Evolutionary conservation across 2,113 vertebrate species (phyloP).

Genomic region (Eptesicus fuscus): DNA sequence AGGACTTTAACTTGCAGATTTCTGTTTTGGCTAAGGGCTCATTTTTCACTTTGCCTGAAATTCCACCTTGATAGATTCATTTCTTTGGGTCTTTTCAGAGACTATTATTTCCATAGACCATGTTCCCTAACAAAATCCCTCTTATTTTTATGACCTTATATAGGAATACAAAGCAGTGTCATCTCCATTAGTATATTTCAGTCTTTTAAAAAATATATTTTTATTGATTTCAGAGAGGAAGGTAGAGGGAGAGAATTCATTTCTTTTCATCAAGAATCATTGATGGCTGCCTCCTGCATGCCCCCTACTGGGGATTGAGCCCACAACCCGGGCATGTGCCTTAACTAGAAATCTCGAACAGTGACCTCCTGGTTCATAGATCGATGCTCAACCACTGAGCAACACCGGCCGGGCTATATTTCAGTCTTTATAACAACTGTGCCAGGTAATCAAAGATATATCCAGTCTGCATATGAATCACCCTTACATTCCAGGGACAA

Average conservation of each 20-base stretch:
- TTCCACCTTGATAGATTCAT: background rate
- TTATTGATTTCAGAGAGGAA: background rate
- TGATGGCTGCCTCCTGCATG: no score
- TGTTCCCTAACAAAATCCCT: background rate
- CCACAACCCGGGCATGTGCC: no score
- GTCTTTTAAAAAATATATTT: background rate
- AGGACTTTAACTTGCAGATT: background rate
- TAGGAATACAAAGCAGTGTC: background rate
- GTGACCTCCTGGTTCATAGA: no score
- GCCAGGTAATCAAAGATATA: background rate
- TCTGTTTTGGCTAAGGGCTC: background rate
- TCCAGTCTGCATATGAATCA: background rate
- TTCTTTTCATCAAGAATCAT: no score
- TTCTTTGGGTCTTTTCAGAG: background rate
- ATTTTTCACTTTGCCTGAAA: slow-evolving; percentile 25
- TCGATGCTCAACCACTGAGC: no score
- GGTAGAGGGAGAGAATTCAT: no score
- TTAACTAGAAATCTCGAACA: no score
- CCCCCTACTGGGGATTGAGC: no score
- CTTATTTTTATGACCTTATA: background rate
- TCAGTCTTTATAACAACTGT: background rate
- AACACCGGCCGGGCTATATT: background rate
- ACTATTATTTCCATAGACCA: background rate
- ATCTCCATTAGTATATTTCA: background rate
- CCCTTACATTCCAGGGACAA: background rate